These are phyloP conservation scores for Picus viridis DNA, from an alignment of 2,797 vertebrate species.

Conservation along the genomic window DNA sequence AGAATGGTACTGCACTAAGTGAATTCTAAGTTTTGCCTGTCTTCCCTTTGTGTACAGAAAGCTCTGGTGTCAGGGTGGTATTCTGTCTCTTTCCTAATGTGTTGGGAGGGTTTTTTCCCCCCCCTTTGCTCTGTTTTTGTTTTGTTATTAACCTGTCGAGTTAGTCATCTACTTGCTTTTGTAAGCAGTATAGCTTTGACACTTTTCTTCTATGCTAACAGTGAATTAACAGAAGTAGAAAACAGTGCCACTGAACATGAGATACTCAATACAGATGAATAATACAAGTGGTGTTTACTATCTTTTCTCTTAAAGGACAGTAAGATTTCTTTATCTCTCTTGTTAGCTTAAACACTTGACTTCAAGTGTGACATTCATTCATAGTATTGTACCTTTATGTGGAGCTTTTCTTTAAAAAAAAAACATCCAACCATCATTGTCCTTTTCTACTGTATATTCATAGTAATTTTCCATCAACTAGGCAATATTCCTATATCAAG, in stretches of 20 bases:
- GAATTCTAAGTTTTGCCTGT: not conserved
- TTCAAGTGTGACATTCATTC: not conserved
- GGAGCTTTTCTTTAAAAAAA: not conserved
- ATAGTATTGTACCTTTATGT: not conserved
- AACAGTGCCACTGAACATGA: not conserved
- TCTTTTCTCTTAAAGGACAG: not conserved
- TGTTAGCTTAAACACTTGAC: not conserved
- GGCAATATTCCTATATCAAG: not conserved
- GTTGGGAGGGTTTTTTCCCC: not conserved
- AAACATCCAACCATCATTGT: not conserved
- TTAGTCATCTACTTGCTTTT: not conserved
- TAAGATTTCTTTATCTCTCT: not conserved
- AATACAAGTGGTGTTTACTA: not conserved
- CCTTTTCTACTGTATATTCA: not conserved
- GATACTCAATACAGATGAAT: not conserved
- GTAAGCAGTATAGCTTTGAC: not conserved
- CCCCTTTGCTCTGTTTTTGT: not conserved
- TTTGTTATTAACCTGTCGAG: not conserved
- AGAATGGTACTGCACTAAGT: constrained; percentile 86
- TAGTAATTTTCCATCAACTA: not conserved
- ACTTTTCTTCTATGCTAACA: not conserved
- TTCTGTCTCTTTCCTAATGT: not conserved
- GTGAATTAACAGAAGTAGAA: not conserved
- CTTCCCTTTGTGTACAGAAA: not conserved
- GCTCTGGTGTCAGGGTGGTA: not conserved